Conservation (phyloP, 92 coral and sea anemone species). For the Phenganax stokvisi region DNA sequence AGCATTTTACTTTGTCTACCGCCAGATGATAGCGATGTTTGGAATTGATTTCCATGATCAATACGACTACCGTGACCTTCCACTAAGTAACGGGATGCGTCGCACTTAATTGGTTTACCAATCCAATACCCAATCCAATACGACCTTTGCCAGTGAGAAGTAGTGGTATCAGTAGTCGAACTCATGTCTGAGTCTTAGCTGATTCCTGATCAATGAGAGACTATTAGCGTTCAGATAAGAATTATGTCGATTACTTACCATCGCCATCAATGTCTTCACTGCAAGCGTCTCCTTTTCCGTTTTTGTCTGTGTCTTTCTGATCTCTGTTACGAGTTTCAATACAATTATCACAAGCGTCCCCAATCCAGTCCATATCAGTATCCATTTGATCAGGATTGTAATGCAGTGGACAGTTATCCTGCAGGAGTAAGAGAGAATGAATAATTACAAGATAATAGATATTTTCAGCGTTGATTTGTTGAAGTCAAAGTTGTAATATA, state of each 20-base stretch:
- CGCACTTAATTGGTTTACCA: too few species aligned
- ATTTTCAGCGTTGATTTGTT: not conserved
- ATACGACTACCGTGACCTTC: too few species aligned
- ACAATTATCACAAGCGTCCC: constrained; percentile 66
- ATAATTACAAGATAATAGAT: too few species aligned
- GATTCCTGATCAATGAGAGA: not conserved
- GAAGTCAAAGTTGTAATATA: not conserved
- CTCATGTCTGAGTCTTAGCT: too few species aligned
- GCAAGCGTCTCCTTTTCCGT: constrained; percentile 77
- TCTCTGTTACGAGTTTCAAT: constrained; percentile 60
- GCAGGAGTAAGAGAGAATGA: not conserved
- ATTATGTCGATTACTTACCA: constrained; percentile 47
- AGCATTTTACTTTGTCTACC: too few species aligned
- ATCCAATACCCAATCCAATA: too few species aligned
- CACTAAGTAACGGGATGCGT: too few species aligned
- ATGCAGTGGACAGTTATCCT: constrained; percentile 34
- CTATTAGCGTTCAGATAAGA: not conserved
- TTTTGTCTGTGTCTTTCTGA: constrained; percentile 70
- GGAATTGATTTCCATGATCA: too few species aligned
- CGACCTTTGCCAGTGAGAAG: too few species aligned
- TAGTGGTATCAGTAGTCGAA: too few species aligned
- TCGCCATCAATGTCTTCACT: constrained; percentile 79
- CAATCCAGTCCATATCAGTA: constrained; percentile 26
- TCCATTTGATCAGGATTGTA: constrained; percentile 29
- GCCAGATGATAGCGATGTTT: too few species aligned